A percentile compares a stretch with the other conserved stretches of the same genome.
phyloP scores from a whole-genome alignment of 2,797 vertebrate species.

The Carduelis carduelis region DNA sequence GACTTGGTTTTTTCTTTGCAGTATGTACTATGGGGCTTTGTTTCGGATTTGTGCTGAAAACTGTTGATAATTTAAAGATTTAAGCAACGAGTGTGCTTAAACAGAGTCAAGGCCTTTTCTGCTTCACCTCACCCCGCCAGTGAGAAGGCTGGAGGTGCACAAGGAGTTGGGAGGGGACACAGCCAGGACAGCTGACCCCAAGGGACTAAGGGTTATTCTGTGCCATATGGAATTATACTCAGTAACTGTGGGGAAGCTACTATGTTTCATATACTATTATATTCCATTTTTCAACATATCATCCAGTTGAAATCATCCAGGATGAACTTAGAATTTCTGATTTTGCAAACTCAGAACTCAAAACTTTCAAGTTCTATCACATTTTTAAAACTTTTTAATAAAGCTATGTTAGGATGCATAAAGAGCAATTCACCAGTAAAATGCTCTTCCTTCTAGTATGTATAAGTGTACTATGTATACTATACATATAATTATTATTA shows the following conservation, averaged over 20 bases:
- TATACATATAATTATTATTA: not conserved
- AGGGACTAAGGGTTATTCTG: not conserved
- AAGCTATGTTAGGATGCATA: not conserved
- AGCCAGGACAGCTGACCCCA: not conserved
- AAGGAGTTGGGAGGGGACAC: not conserved
- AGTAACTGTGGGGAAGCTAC: not conserved
- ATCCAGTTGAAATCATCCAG: not conserved
- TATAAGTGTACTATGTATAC: fast-evolving
- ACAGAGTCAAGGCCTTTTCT: not conserved
- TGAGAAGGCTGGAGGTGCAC: fast-evolving
- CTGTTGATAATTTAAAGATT: not conserved
- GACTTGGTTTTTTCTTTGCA: not conserved
- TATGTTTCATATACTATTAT: not conserved
- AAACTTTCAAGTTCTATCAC: not conserved
- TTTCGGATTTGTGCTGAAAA: not conserved
- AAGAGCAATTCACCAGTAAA: not conserved
- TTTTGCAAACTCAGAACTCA: not conserved
- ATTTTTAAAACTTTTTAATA: not conserved
- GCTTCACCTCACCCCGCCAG: not conserved
- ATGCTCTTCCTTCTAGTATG: not conserved
- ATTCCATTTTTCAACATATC: not conserved
- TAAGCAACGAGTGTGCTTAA: not conserved
- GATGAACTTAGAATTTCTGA: not conserved
- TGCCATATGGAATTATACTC: not conserved
- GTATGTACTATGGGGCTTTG: not conserved